phyloP scores from a whole-genome alignment of 2,888 invertebrate species.

The Eupeodes luniger region DNA sequence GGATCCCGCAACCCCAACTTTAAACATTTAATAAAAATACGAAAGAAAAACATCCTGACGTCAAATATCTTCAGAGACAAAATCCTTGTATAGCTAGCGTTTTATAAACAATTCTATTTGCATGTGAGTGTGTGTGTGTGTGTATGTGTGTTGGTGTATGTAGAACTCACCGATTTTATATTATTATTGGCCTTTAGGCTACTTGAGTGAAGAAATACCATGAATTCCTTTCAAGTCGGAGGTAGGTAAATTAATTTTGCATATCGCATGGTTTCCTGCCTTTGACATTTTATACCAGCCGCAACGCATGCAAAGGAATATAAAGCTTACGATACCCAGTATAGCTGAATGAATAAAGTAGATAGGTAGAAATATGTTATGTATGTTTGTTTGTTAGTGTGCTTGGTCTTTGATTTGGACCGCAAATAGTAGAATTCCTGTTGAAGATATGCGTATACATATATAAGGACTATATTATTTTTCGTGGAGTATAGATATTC shows the following conservation, averaged over 20 bases:
- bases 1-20: not conserved
- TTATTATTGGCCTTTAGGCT: conserved; percentile 50
- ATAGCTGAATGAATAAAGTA: no score
- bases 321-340: not conserved
- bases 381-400: not conserved
- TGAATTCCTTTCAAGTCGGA: conserved; percentile 54
- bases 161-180: conserved; percentile 37
- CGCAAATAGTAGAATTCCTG: conserved; percentile 49
- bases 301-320: conserved; percentile 10
- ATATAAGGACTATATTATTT: not conserved
- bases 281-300: conserved; percentile 43
- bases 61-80: conserved; percentile 27
- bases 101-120: not conserved
- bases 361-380: not conserved
- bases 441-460: no score
- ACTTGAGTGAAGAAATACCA: conserved; percentile 56
- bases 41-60: not conserved
- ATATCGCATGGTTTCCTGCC: conserved; percentile 55
- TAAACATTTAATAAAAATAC: not conserved
- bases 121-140: no score
- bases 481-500: not conserved
- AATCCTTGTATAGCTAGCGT: not conserved
- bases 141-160: not conserved
- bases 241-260: conserved; percentile 67
- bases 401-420: conserved; percentile 56